Conservation (phyloP, 2,888 invertebrate genomes). For the Spodoptera exigua region DNA sequence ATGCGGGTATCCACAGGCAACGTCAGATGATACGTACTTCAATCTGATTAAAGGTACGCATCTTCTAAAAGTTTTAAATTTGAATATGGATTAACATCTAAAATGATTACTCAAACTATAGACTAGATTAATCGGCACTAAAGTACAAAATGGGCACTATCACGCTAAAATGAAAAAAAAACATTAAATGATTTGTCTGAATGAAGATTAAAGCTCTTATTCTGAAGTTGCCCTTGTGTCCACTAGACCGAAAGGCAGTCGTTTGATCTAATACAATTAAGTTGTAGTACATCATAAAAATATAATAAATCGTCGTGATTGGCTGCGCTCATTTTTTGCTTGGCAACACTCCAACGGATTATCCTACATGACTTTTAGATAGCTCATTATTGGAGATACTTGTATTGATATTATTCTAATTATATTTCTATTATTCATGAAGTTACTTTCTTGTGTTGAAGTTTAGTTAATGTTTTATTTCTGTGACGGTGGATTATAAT, state of each 20-base stretch:
- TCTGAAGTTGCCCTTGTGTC: no score
- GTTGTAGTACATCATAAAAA: slow-evolving; percentile 47
- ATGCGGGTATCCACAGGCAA: no score
- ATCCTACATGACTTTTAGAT: slow-evolving; percentile 47
- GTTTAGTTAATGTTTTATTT: slow-evolving; percentile 28
- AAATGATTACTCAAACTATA: no score
- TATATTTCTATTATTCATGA: slow-evolving; percentile 51
- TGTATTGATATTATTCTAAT: slow-evolving; percentile 42
- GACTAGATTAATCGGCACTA: no score
- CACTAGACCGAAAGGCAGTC: not conserved
- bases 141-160: no score
- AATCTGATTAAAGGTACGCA: no score
- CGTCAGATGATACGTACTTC: no score
- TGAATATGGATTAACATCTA: no score
- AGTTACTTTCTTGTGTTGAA: slow-evolving; percentile 43
- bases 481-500: not conserved
- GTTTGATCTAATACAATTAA: slow-evolving; percentile 45
- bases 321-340: slow-evolving; percentile 31
- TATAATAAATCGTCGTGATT: slow-evolving; percentile 28
- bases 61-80: no score
- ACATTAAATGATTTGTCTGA: no score
- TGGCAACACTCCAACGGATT: slow-evolving; percentile 53
- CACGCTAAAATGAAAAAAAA: no score
- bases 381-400: slow-evolving; percentile 42
- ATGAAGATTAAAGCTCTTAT: no score